A percentile compares a stretch with the other conserved stretches of the same genome.
phyloP scores from a whole-genome alignment of 1,140 invertebrate genomes.

The Bemisia tabaci region DNA sequence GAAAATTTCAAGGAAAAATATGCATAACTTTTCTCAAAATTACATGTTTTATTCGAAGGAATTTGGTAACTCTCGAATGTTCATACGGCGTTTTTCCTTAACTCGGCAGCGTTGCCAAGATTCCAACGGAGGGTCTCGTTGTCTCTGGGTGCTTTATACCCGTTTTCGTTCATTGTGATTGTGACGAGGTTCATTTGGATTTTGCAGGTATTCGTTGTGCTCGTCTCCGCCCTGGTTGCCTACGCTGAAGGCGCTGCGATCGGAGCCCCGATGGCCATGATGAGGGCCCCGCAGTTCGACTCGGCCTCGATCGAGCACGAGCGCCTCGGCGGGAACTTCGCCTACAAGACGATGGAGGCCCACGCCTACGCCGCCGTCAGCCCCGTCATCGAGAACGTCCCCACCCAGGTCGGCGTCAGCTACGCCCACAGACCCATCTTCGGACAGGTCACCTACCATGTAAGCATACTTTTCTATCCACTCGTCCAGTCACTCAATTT shows the following conservation, averaged over 20 bases:
- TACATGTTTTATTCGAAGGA: too few species aligned
- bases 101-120: too few species aligned
- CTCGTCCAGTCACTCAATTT: too few species aligned
- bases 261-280: conserved; percentile 26
- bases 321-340: conserved; percentile 39
- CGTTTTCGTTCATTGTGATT: too few species aligned
- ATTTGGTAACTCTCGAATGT: too few species aligned
- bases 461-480: too few species aligned
- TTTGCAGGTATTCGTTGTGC: background rate
- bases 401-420: conserved; percentile 21
- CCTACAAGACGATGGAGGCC: conserved; percentile 37
- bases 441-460: conserved; percentile 8
- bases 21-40: too few species aligned
- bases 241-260: conserved; percentile 11
- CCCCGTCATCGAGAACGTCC: conserved; percentile 30
- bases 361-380: conserved; percentile 36
- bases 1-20: too few species aligned
- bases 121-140: too few species aligned
- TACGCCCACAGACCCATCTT: conserved; percentile 20
- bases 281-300: conserved; percentile 35
- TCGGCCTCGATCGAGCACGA: conserved; percentile 38
- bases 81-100: too few species aligned
- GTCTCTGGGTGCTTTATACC: too few species aligned
- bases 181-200: background rate
- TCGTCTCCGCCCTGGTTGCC: background rate